These are phyloP conservation scores for Psix sp. DNA, from an alignment of 1,140 invertebrate genomes.

Conservation along the genomic window DNA sequence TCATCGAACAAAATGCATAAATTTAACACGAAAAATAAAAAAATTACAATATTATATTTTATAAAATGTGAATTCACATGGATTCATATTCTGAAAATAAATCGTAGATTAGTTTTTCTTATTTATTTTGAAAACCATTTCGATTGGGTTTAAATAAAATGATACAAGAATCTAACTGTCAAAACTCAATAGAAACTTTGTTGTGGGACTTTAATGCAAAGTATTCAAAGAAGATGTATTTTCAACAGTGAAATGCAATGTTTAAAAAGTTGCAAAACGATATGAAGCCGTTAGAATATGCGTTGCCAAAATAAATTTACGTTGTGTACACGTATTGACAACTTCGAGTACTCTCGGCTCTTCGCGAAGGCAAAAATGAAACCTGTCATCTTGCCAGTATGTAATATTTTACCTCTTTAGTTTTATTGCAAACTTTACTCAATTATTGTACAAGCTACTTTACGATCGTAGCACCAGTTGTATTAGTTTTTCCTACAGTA, in stretches of 20 bases:
- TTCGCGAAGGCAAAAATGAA: slow-evolving; percentile 6
- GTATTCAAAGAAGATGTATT: slow-evolving; percentile 44
- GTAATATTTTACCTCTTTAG: neutral
- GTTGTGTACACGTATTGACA: slow-evolving; percentile 34
- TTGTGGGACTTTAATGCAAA: slow-evolving; percentile 36
- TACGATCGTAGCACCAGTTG: too few relatives aligned
- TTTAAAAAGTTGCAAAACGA: slow-evolving; percentile 52
- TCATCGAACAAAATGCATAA: too few relatives aligned
- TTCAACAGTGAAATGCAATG: slow-evolving; percentile 48
- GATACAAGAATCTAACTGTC: slow-evolving; percentile 58
- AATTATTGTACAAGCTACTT: too few relatives aligned
- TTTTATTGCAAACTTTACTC: too few relatives aligned
- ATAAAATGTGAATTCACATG: too few relatives aligned
- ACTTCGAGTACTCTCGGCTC: slow-evolving; percentile 21
- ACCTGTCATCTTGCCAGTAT: neutral
- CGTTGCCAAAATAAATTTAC: slow-evolving; percentile 50
- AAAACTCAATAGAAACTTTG: slow-evolving; percentile 67
- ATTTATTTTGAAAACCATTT: slow-evolving; percentile 40
- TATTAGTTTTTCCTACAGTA: too few relatives aligned
- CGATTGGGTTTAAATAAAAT: slow-evolving; percentile 22
- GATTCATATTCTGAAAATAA: neutral
- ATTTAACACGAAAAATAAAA: too few relatives aligned
- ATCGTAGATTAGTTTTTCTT: neutral
- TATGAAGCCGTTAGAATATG: slow-evolving; percentile 42
- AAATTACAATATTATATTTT: too few relatives aligned